Evolutionary conservation across 2,113 vertebrate species (phyloP).

Genomic region (Muntiacus reevesi): DNA sequence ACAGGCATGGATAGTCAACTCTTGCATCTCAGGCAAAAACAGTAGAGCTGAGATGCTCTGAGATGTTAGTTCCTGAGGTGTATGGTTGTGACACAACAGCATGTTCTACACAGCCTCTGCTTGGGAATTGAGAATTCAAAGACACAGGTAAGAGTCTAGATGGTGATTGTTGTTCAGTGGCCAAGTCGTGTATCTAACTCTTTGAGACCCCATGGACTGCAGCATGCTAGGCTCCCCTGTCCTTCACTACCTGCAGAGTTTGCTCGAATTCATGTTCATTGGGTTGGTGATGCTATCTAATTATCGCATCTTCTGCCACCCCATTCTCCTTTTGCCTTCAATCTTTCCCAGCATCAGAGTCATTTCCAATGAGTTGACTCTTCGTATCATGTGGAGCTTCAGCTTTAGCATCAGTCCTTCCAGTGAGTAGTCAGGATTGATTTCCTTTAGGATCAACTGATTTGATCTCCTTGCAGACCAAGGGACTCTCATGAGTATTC

Average conservation of each 20-base stretch:
- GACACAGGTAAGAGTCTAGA: not conserved
- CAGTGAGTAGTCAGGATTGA: not conserved
- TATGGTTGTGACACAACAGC: not conserved
- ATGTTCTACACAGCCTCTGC: not conserved
- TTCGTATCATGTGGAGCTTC: not conserved
- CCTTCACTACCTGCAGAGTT: not conserved
- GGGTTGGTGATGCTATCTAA: not conserved
- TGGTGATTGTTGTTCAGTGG: not conserved
- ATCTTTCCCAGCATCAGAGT: not conserved
- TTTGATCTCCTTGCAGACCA: not conserved
- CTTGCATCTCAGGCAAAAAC: not conserved
- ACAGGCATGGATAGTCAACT: not conserved
- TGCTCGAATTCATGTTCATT: not conserved
- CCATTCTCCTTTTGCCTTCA: not conserved
- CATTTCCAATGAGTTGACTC: not conserved
- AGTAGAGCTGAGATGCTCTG: not conserved
- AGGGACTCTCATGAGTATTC: not conserved
- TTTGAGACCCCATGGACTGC: not conserved
- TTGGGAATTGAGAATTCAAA: not conserved
- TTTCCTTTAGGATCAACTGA: not conserved
- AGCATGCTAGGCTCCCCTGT: not conserved
- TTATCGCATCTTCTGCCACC: accelerated
- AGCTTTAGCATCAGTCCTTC: not conserved
- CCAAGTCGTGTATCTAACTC: not conserved
- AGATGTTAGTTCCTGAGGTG: not conserved